A percentile compares a stretch with the other conserved stretches of the same genome.
These are phyloP conservation scores for Drosophila cardini DNA, from an alignment of 1,140 invertebrate genomes.

Conservation along the genomic window DNA sequence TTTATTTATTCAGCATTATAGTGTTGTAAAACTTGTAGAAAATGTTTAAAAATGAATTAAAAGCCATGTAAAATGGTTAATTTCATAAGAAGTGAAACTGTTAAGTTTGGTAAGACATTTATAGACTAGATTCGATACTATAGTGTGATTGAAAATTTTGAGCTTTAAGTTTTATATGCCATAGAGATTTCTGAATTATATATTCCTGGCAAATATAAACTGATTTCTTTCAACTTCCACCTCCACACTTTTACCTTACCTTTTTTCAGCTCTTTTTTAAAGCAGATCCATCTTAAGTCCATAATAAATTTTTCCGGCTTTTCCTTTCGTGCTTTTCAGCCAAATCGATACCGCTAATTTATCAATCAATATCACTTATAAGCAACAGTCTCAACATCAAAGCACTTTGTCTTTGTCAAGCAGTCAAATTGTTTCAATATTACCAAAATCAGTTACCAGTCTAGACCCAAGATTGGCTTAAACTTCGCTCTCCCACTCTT, in stretches of 20 bases:
- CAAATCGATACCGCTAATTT: slow-evolving; percentile 57
- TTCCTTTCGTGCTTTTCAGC: neutral
- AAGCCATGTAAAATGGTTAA: no score
- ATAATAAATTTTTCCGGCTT: neutral
- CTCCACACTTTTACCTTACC: neutral
- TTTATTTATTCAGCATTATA: no score
- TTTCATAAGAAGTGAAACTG: no score
- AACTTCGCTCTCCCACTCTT: neutral
- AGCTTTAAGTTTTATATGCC: no score
- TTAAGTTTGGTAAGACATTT: no score
- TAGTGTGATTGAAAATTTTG: no score
- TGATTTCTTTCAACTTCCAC: no score
- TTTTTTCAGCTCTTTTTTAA: neutral
- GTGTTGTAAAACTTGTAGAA: no score
- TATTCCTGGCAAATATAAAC: no score
- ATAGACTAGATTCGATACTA: no score
- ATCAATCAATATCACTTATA: slow-evolving; percentile 78
- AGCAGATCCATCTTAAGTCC: slow-evolving; percentile 11
- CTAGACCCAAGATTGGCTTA: slow-evolving; percentile 37
- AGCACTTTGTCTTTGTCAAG: slow-evolving; percentile 69
- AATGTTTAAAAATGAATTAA: no score
- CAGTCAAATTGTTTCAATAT: slow-evolving; percentile 26
- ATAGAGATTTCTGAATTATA: no score
- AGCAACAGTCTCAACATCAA: slow-evolving; percentile 62
- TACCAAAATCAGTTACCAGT: slow-evolving; percentile 10